Conservation (phyloP, 2,888 invertebrate genomes). For the Arge pagana region DNA sequence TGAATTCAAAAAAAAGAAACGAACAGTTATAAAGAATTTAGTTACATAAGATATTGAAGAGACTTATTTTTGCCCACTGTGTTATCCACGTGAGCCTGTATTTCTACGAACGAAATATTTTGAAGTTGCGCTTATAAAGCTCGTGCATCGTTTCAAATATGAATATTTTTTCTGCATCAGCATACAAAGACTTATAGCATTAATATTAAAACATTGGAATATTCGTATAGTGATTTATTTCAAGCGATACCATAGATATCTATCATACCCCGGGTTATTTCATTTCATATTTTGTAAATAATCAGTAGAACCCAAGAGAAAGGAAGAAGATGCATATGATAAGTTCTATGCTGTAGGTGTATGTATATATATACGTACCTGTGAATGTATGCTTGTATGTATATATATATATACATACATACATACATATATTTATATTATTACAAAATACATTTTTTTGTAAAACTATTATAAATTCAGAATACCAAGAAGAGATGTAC, state of each 20-base stretch:
- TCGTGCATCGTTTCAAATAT: background rate
- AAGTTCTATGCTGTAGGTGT: conserved; percentile 3
- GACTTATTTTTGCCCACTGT: conserved; percentile 12
- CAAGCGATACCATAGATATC: background rate
- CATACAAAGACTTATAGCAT: conserved; percentile 6
- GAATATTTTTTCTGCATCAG: background rate
- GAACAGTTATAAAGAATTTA: conserved; percentile 13
- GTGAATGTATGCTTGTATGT: too few relatives aligned
- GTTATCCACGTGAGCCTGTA: conserved; percentile 7
- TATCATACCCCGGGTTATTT: conserved; percentile 15
- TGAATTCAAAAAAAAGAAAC: conserved; percentile 7
- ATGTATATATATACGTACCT: too few relatives aligned
- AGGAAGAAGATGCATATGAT: conserved; percentile 6
- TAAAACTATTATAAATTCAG: conserved; percentile 4
- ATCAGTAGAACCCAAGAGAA: conserved; percentile 21
- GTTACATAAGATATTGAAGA: conserved; percentile 7
- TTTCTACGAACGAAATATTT: conserved; percentile 14
- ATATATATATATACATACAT: too few relatives aligned
- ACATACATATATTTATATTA: too few relatives aligned
- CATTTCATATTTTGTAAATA: conserved; percentile 2
- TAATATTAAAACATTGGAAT: background rate
- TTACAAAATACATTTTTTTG: background rate
- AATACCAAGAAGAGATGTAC: conserved; percentile 1
- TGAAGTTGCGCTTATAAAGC: background rate
- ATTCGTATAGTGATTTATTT: conserved; percentile 5